phyloP scores from a whole-genome alignment of 1,140 invertebrate species.

The Tetranychus urticae region DNA sequence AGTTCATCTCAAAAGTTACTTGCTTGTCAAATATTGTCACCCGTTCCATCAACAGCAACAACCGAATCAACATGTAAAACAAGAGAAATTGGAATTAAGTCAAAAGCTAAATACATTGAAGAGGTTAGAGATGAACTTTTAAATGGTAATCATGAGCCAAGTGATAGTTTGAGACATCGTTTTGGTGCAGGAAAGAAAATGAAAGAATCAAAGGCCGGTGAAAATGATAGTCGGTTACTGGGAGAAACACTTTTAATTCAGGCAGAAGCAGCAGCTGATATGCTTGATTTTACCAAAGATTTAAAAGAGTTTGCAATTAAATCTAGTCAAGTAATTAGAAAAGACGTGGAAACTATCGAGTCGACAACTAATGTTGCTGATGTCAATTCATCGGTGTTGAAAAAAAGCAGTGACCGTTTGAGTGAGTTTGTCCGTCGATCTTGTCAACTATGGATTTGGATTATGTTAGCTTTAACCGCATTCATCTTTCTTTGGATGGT shows the following conservation, averaged over 20 bases:
- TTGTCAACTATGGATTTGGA: conserved; percentile 81
- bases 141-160: too few relatives aligned
- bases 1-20: neutral
- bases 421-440: conserved; percentile 57
- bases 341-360: conserved; percentile 32
- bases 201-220: neutral
- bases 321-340: neutral
- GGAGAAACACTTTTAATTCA: neutral
- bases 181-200: too few relatives aligned
- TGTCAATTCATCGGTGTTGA: conserved; percentile 43
- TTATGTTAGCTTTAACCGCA: conserved; percentile 57
- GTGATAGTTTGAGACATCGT: too few relatives aligned
- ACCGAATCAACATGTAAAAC: too few relatives aligned
- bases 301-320: neutral
- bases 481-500: conserved; percentile 72
- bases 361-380: conserved; percentile 53
- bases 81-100: too few relatives aligned
- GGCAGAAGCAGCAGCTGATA: neutral
- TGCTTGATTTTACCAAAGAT: neutral
- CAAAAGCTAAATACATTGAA: too few relatives aligned
- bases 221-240: neutral
- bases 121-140: too few relatives aligned
- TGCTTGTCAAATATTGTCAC: neutral
- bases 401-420: conserved; percentile 51
- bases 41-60: neutral